Evolutionary conservation across 1,140 invertebrate genomes (phyloP).

Genomic region (Eulimnadia texana): DNA sequence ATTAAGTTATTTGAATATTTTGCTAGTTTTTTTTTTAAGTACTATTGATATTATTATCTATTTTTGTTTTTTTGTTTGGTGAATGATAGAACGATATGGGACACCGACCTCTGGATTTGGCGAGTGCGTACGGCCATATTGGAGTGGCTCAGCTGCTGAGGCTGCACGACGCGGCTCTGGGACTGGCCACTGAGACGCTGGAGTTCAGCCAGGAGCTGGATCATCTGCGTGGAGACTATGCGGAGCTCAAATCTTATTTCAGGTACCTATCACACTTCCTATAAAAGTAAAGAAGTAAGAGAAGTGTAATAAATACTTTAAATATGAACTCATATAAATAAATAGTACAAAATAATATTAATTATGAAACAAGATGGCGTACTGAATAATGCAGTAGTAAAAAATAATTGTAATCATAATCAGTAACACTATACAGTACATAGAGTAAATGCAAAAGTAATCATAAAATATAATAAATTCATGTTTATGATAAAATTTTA

Average conservation of each 20-base stretch:
- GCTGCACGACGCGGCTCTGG: conserved; percentile 17
- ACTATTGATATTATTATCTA: background rate
- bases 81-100: conserved; percentile 20
- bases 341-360: background rate
- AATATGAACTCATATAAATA: background rate
- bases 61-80: conserved; percentile 8
- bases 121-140: conserved; percentile 16
- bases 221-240: conserved; percentile 15
- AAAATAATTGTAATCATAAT: too few relatives aligned
- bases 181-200: conserved; percentile 14
- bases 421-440: too few relatives aligned
- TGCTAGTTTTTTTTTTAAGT: background rate
- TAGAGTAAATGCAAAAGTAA: too few relatives aligned
- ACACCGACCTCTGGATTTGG: conserved; percentile 19
- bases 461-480: too few relatives aligned
- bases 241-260: conserved; percentile 19
- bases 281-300: background rate
- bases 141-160: conserved; percentile 16
- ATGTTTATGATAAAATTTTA: too few relatives aligned
- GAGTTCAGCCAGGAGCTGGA: conserved; percentile 14
- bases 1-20: background rate
- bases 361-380: too few relatives aligned
- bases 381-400: too few relatives aligned
- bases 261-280: conserved; percentile 14
- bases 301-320: background rate